Conservation (phyloP, 2,113 vertebrate species). For the Pelecanoides urinatrix region DNA sequence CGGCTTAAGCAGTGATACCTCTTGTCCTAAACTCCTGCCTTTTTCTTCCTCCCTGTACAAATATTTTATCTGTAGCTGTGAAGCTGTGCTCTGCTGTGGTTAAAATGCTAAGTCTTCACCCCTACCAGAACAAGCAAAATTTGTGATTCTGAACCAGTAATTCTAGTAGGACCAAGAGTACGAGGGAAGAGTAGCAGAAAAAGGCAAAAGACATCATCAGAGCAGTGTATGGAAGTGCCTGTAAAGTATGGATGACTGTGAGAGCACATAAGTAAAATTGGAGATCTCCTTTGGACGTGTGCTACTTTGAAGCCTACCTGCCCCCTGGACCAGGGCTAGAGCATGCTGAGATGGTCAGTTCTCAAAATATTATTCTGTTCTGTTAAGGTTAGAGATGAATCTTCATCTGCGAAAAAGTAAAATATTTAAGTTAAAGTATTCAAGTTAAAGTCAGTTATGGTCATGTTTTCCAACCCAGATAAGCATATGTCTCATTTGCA, state of each 20-base stretch:
- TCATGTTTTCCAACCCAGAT: neutral
- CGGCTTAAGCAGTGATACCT: neutral
- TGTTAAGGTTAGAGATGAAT: neutral
- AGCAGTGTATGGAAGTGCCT: neutral
- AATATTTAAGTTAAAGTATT: neutral
- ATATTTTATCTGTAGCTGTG: neutral
- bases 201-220: neutral
- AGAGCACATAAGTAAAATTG: neutral
- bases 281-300: neutral
- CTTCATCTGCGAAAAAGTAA: neutral
- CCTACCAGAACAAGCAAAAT: neutral
- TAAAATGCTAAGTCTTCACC: neutral
- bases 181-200: neutral
- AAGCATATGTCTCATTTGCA: neutral
- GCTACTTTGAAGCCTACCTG: neutral
- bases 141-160: neutral
- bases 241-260: neutral
- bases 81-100: neutral
- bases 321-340: neutral
- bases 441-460: neutral
- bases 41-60: neutral
- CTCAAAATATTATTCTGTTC: neutral
- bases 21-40: neutral
- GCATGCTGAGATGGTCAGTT: neutral
- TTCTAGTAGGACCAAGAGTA: neutral